Conservation (phyloP, 2,888 invertebrate genomes). For the Clostera curtula region DNA sequence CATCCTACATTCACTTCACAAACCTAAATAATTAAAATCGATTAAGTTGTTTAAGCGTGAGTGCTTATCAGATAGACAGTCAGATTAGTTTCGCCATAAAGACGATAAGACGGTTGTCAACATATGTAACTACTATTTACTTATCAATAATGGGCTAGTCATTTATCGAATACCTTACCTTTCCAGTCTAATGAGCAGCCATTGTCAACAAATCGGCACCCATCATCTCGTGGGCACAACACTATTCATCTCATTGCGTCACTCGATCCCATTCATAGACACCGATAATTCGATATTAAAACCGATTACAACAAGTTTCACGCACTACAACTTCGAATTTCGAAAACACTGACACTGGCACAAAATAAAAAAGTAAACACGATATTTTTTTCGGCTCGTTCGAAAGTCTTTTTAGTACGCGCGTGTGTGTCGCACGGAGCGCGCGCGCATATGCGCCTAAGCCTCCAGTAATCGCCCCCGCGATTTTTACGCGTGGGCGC, state of each 20-base stretch:
- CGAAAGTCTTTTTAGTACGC: constrained; percentile 28
- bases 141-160: constrained; percentile 35
- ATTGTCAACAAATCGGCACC: constrained; percentile 63
- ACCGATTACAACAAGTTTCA: constrained; percentile 27
- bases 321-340: constrained; percentile 32
- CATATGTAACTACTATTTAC: constrained; percentile 27
- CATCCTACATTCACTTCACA: too few species aligned
- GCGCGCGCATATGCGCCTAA: constrained; percentile 64
- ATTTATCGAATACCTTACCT: constrained; percentile 58
- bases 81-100: too few species aligned
- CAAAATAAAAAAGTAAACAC: constrained; percentile 16
- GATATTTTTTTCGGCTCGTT: constrained; percentile 24
- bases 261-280: constrained; percentile 65
- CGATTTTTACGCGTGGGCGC: constrained; percentile 66
- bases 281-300: too few species aligned
- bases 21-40: too few species aligned
- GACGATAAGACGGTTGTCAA: too few species aligned
- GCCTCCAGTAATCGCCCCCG: constrained; percentile 67
- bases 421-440: constrained; percentile 60
- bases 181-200: constrained; percentile 65
- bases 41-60: too few species aligned
- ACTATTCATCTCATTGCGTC: constrained; percentile 71
- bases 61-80: too few species aligned
- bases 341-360: constrained; percentile 20
- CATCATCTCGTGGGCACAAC: constrained; percentile 57